These are phyloP conservation scores for Bactericera cockerelli DNA, from an alignment of 1,140 invertebrate species.

Conservation along the genomic window DNA sequence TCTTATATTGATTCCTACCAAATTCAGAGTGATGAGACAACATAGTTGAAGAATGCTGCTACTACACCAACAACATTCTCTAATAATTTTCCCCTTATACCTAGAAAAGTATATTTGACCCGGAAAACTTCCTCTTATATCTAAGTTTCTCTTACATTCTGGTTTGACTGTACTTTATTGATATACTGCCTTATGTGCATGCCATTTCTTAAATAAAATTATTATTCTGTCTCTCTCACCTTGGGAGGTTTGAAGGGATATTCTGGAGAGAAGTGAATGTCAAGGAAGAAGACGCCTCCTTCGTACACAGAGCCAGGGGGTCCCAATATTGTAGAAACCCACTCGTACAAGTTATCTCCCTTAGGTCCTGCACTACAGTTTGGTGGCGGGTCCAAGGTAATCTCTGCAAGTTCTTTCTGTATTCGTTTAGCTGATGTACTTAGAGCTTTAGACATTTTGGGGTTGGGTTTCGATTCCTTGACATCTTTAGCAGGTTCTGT, in stretches of 20 bases:
- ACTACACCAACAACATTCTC: no score
- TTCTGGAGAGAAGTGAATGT: slow-evolving; percentile 89
- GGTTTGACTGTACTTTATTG: no score
- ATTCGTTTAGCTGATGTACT: slow-evolving; percentile 88
- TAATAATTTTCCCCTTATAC: no score
- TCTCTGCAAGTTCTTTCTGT: slow-evolving; percentile 92
- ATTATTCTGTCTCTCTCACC: no score
- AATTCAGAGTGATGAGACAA: no score
- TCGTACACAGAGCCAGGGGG: slow-evolving; percentile 87
- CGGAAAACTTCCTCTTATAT: no score
- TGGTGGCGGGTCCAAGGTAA: slow-evolving; percentile 88
- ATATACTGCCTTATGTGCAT: no score
- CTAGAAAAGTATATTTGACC: no score
- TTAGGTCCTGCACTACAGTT: slow-evolving; percentile 96
- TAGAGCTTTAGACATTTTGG: slow-evolving; percentile 86
- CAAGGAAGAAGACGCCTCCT: slow-evolving; percentile 87
- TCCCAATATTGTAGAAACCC: slow-evolving; percentile 92
- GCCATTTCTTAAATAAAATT: no score
- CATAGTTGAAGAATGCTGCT: no score
- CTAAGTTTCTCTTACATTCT: no score
- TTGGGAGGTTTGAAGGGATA: slow-evolving; percentile 97
- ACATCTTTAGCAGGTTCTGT: slow-evolving; percentile 39
- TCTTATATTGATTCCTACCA: no score
- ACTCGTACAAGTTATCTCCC: slow-evolving; percentile 93
- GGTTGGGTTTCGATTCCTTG: slow-evolving; percentile 73